A percentile compares a stretch with the other conserved stretches of the same genome.
phyloP scores from a whole-genome alignment of 2,797 vertebrate species.

The Pipistrellus kuhlii region DNA sequence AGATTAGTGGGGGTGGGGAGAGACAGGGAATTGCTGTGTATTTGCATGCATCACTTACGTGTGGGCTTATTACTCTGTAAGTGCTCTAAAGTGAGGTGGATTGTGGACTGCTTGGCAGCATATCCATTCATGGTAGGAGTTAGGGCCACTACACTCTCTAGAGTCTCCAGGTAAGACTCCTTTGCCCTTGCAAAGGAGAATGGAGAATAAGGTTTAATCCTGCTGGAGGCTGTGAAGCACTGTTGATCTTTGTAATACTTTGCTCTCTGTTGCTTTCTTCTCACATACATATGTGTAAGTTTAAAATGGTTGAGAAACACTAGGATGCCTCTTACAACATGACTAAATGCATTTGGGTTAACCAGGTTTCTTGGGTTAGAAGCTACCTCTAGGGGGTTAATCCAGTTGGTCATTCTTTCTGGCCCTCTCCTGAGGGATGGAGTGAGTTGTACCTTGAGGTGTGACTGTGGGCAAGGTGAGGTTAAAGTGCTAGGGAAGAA shows the following conservation, averaged over 20 bases:
- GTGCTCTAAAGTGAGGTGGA: neutral
- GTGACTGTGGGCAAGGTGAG: neutral
- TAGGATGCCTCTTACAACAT: neutral
- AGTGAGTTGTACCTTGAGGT: neutral
- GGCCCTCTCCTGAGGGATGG: neutral
- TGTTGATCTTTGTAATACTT: neutral
- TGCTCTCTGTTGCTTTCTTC: neutral
- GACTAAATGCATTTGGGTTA: neutral
- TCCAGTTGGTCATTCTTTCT: neutral
- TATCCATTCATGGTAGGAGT: neutral
- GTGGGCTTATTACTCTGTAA: neutral
- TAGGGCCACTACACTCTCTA: neutral
- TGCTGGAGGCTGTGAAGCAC: neutral
- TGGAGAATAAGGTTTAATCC: neutral
- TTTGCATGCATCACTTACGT: neutral
- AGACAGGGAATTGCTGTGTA: no score
- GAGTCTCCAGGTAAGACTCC: neutral
- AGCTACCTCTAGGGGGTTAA: neutral
- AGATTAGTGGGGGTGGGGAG: neutral
- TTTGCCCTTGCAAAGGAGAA: neutral
- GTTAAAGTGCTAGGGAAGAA: neutral
- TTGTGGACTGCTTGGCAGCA: neutral
- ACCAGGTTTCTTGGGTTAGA: neutral
- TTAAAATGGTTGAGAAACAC: conserved; percentile 20
- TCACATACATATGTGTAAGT: neutral